Conservation (phyloP, 2,113 vertebrate genomes). For the Murina feae region DNA sequence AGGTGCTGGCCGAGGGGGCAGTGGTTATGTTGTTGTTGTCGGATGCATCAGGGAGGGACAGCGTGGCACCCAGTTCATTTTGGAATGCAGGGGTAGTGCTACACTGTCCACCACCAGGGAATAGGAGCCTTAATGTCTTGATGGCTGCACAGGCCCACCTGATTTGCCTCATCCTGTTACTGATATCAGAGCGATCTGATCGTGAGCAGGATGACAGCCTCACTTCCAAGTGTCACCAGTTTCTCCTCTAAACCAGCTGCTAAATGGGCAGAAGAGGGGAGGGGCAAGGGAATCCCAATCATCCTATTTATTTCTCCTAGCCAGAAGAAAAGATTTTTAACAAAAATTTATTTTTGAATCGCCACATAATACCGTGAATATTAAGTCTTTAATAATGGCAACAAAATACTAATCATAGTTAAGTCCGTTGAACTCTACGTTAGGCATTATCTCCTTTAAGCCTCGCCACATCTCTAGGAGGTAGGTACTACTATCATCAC, state of each 20-base stretch:
- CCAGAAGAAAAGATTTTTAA: background rate
- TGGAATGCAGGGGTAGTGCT: fast-evolving
- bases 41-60: background rate
- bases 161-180: background rate
- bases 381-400: background rate
- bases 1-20: background rate
- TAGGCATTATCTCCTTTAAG: background rate
- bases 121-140: background rate
- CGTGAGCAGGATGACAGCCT: background rate
- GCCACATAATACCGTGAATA: background rate
- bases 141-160: too few species aligned
- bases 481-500: background rate
- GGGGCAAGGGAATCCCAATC: fast-evolving
- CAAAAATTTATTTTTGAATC: background rate
- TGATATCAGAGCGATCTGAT: background rate
- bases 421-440: background rate
- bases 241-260: background rate
- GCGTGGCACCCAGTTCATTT: fast-evolving
- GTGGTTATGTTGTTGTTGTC: background rate
- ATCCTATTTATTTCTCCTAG: background rate
- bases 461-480: background rate
- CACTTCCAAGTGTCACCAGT: fast-evolving
- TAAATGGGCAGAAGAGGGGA: too few species aligned
- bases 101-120: background rate
- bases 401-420: background rate